Conservation (phyloP, 2,888 invertebrate genomes). For the Lacanobia wlatinum region DNA sequence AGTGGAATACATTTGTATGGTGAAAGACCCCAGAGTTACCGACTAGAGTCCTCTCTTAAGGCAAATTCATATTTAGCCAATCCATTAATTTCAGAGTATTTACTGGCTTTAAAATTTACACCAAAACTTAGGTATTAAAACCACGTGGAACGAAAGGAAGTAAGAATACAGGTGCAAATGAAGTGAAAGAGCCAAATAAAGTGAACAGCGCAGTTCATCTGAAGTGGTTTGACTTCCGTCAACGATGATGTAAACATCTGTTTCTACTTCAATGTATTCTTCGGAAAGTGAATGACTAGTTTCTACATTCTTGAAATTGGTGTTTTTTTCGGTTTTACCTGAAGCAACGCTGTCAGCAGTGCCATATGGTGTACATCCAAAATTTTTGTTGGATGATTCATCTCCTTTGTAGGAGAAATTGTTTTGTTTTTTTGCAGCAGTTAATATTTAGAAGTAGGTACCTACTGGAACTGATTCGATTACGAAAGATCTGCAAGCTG, state of each 20-base stretch:
- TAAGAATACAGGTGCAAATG: slow-evolving; percentile 24
- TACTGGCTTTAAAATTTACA: too few species aligned
- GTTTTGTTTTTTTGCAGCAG: not conserved
- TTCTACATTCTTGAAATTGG: not conserved
- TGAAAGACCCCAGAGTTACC: too few species aligned
- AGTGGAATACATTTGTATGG: too few species aligned
- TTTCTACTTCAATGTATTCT: slow-evolving; percentile 34
- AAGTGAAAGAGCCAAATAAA: slow-evolving; percentile 7
- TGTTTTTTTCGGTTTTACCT: not conserved
- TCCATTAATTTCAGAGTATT: too few species aligned
- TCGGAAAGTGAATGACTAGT: slow-evolving; percentile 7
- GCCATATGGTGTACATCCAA: not conserved
- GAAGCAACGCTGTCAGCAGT: too few species aligned
- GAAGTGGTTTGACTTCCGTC: slow-evolving; percentile 50
- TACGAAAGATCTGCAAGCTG: not conserved
- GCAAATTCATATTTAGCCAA: too few species aligned
- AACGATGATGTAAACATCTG: slow-evolving; percentile 35
- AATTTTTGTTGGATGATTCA: not conserved
- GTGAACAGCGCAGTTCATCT: slow-evolving; percentile 7
- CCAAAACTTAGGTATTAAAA: slow-evolving; percentile 6
- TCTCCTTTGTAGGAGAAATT: not conserved
- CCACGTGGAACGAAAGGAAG: slow-evolving; percentile 19
- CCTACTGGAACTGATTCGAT: not conserved
- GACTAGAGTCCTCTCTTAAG: too few species aligned
- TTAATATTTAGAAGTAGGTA: not conserved